Evolutionary conservation across 2,888 invertebrate genomes (phyloP).

Genomic region (Drosophila cyrtoloma): DNA sequence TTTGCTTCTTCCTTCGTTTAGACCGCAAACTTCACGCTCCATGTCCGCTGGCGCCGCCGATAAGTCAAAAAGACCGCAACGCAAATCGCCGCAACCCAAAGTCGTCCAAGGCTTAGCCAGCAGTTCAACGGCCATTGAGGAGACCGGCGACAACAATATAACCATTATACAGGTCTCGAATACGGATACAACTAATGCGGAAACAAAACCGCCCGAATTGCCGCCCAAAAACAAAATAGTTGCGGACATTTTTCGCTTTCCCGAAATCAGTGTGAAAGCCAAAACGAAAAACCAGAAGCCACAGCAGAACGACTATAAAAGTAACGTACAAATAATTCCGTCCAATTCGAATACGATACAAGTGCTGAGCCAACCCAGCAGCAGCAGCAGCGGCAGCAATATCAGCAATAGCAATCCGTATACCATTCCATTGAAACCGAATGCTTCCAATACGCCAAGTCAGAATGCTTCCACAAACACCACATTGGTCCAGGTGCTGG

Average conservation of each 20-base stretch:
- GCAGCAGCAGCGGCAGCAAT: slow-evolving; percentile 36
- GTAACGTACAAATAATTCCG: slow-evolving; percentile 86
- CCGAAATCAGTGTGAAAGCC: slow-evolving; percentile 65
- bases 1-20: slow-evolving; percentile 26
- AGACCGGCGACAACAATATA: slow-evolving; percentile 85
- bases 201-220: slow-evolving; percentile 70
- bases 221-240: slow-evolving; percentile 70
- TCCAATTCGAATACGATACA: slow-evolving; percentile 84
- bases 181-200: slow-evolving; percentile 44
- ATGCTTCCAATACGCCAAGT: slow-evolving; percentile 54
- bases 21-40: slow-evolving; percentile 84
- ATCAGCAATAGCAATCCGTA: slow-evolving; percentile 74
- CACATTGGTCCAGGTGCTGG: slow-evolving; percentile 82
- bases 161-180: slow-evolving; percentile 88
- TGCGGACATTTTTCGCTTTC: slow-evolving; percentile 83
- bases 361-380: slow-evolving; percentile 68
- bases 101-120: slow-evolving; percentile 26
- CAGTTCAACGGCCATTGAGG: slow-evolving; percentile 45
- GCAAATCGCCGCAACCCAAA: slow-evolving; percentile 57
- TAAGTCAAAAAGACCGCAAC: slow-evolving; percentile 62
- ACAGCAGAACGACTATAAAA: slow-evolving; percentile 81
- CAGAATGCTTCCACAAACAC: slow-evolving; percentile 64
- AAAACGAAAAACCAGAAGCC: slow-evolving; percentile 45
- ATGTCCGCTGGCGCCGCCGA: slow-evolving; percentile 83
- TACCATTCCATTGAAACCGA: slow-evolving; percentile 78